Conservation (phyloP, 2,888 invertebrate genomes). For the Eupithecia subumbrata region DNA sequence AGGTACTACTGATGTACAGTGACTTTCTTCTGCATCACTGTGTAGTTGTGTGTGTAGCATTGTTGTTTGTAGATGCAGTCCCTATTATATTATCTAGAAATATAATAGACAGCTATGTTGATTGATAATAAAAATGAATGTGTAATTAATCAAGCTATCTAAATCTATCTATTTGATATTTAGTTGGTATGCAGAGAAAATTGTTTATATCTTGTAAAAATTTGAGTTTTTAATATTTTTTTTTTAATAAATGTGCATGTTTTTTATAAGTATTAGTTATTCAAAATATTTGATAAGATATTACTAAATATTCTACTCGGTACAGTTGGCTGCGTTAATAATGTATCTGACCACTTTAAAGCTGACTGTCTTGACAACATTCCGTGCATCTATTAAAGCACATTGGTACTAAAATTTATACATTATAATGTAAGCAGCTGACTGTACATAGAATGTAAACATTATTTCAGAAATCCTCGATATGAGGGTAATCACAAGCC, state of each 20-base stretch:
- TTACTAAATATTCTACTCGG: not conserved
- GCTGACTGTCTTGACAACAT: not conserved
- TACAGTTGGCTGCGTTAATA: not conserved
- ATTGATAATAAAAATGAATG: not conserved
- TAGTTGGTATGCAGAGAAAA: not conserved
- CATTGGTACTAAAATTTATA: not conserved
- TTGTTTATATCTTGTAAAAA: not conserved
- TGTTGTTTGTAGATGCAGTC: not conserved
- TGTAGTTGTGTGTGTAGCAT: conserved; percentile 1
- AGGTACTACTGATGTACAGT: conserved; percentile 58
- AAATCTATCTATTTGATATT: not conserved
- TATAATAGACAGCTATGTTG: not conserved
- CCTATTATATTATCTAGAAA: not conserved
- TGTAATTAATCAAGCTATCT: not conserved
- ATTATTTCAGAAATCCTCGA: conserved; percentile 57
- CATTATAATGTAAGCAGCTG: not conserved
- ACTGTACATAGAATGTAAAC: not conserved
- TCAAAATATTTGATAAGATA: not conserved
- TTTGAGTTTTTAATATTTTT: not conserved
- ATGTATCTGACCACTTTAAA: not conserved
- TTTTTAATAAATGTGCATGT: not conserved
- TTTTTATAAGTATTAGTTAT: too few relatives aligned
- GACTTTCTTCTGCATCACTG: conserved; percentile 14
- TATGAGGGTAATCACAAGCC: conserved; percentile 61
- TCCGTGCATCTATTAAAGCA: not conserved